Conservation (phyloP, 2,113 vertebrate species). For the Hydrochoerus hydrochaeris region DNA sequence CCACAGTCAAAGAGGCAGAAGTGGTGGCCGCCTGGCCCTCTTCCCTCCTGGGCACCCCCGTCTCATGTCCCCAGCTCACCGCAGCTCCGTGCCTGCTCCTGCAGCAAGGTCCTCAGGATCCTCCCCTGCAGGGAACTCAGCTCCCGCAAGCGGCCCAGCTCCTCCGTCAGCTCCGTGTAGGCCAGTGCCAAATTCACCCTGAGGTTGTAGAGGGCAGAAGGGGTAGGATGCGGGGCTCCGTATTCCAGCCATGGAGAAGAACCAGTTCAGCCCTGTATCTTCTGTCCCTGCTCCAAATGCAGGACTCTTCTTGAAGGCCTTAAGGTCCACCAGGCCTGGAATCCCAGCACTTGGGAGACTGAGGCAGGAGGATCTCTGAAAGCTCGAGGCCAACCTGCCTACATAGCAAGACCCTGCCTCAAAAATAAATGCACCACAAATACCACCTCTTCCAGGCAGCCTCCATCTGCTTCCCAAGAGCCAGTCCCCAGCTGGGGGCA, state of each 20-base stretch:
- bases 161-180: slow-evolving; percentile 97
- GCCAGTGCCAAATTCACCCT: slow-evolving; percentile 97
- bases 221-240: neutral
- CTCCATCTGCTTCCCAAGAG: neutral
- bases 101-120: slow-evolving; percentile 94
- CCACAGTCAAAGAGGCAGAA: neutral
- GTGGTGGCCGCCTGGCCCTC: neutral
- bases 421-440: neutral
- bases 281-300: too few relatives aligned
- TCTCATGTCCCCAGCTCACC: slow-evolving; percentile 68
- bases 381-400: neutral
- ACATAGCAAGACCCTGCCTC: neutral
- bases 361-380: neutral
- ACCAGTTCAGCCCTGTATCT: neutral
- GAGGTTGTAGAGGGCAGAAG: neutral
- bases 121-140: slow-evolving; percentile 95
- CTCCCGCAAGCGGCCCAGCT: slow-evolving; percentile 93
- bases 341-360: neutral
- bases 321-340: neutral
- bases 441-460: neutral
- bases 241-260: neutral
- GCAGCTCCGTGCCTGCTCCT: slow-evolving; percentile 88
- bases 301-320: neutral
- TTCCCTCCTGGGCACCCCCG: neutral
- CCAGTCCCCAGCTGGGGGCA: neutral